Conservation (phyloP, 1,140 invertebrate genomes). For the Maniola jurtina region DNA sequence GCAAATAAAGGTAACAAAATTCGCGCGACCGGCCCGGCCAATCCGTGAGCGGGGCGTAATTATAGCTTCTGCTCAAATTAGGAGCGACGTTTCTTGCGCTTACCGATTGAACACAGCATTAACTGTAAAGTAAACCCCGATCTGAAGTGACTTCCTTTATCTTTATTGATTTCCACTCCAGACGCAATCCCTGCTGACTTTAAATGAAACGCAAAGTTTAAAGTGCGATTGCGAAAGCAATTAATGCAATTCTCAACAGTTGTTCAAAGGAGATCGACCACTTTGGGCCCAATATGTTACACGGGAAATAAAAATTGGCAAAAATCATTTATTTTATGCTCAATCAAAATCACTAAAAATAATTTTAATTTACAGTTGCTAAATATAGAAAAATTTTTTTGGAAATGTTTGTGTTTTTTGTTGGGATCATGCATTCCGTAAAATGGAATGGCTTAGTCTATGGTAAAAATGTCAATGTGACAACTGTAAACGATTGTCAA, state of each 20-base stretch:
- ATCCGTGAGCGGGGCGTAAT: constrained; percentile 58
- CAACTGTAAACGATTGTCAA: too few relatives aligned
- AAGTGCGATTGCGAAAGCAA: constrained; percentile 31
- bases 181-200: constrained; percentile 19
- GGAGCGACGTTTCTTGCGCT: constrained; percentile 52
- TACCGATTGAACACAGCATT: constrained; percentile 55
- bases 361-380: too few relatives aligned
- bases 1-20: constrained; percentile 44
- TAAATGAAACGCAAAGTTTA: constrained; percentile 21
- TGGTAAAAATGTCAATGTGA: too few relatives aligned
- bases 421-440: too few relatives aligned
- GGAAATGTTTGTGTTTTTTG: too few relatives aligned
- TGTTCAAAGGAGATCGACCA: too few relatives aligned
- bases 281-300: too few relatives aligned
- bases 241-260: constrained; percentile 47
- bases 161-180: constrained; percentile 36
- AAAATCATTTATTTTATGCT: too few relatives aligned
- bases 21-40: constrained; percentile 40
- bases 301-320: too few relatives aligned
- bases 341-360: too few relatives aligned
- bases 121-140: constrained; percentile 38
- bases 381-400: too few relatives aligned
- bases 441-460: too few relatives aligned
- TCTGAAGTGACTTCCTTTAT: constrained; percentile 42
- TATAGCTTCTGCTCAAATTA: constrained; percentile 71